Base-by-base conservation (phyloP, 2,797 vertebrate genomes). In the Argentina silus region DNA sequence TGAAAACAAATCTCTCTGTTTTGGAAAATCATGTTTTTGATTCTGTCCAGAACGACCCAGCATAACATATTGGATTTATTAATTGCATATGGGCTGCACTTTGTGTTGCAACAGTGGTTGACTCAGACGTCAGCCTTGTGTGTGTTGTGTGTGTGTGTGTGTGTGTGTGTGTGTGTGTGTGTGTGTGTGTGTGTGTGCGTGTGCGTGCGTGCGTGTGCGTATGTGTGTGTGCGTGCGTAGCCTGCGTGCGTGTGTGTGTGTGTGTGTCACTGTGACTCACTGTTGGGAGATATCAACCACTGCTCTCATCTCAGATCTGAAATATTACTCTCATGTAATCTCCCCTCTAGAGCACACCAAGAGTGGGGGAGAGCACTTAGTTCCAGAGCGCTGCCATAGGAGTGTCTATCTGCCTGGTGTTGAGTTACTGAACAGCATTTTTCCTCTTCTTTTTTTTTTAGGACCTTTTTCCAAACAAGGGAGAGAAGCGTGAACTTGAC, bases 251-350 rank as follows among this genome's bases (percentile, higher is more conserved):
- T 9, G n/a, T 27, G 45, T 61, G 69, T 12, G 14, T 15, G 2
- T 9, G n/a, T 43, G 36, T 61, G 69, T n/a, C 7, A 7, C 17
- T 63, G 19, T 1, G 23, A 17, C 36, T 63, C 61, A 7, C 61
- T 10, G 42, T 63, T n/a, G 61, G 23, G 61, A 63, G 61, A 43
- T n/a, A 48, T 65, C 50, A 65, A 50, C 61, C 63, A 47, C 19
- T 67, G 43, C 42, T 48, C 50, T 71, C 12, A 72, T 14, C 45
- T 36, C 10, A 56, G 61, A 67, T 10, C 11, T 43, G 19, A 55
- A 42, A 55, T 62, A 70, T 57, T 72, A 71, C 69, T 64, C 45
- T 68, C 15, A 44, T 72, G 64, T 55, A n/a, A 61, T 73, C 43
- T 70, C 21, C 14, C 61, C 68, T 53, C 12, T 15, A 7, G 3